Evolutionary conservation across 2,113 vertebrate species (phyloP).

Genomic region (Pachyramphus minor): DNA sequence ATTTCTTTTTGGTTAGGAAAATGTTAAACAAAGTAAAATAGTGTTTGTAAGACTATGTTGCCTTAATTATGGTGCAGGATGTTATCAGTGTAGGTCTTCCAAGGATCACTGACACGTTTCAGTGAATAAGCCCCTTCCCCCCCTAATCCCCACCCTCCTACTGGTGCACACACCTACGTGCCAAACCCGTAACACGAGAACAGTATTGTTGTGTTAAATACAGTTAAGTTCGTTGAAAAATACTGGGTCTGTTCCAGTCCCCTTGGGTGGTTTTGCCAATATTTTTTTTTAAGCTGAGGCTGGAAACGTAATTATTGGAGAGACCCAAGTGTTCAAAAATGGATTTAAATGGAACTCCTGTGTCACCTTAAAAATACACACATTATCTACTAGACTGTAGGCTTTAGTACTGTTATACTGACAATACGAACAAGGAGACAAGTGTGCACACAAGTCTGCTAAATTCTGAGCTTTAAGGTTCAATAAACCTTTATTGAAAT

Average conservation of each 20-base stretch:
- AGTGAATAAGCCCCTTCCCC: neutral
- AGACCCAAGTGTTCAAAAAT: neutral
- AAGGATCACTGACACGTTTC: neutral
- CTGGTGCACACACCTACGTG: neutral
- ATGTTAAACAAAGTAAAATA: neutral
- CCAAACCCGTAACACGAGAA: neutral
- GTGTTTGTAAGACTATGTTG: neutral
- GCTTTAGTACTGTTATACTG: neutral
- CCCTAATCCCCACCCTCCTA: neutral
- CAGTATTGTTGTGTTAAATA: neutral
- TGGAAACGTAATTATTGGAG: neutral
- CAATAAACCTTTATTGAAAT: neutral
- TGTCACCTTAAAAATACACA: neutral
- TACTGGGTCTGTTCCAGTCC: neutral
- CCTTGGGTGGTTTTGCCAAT: neutral
- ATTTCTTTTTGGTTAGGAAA: neutral
- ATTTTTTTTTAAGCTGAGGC: neutral
- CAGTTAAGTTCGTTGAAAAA: neutral
- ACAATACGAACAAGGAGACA: neutral
- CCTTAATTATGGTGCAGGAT: neutral
- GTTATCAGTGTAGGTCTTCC: neutral
- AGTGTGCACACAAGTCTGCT: fast-evolving
- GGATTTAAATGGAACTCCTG: neutral
- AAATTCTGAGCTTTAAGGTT: neutral
- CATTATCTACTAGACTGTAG: neutral